Base-by-base conservation (phyloP, 2,888 invertebrate species). In the Achlya flavicornis region DNA sequence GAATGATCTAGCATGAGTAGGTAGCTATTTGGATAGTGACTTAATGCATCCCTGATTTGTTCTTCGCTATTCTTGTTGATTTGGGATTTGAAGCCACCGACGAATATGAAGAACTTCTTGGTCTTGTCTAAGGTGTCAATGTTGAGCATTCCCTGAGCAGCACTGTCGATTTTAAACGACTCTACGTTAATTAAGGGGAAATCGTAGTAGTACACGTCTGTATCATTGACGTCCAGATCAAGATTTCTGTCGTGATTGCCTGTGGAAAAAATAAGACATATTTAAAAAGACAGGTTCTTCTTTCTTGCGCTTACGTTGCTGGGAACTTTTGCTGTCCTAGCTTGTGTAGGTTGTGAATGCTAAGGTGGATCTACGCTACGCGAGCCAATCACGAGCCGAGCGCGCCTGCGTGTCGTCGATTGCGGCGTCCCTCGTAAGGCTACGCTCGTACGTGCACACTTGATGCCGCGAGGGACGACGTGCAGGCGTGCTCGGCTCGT, bases 1-100 rank as follows among this genome's bases (percentile, higher is more conserved):
- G 91, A 91, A 73, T 93, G 93, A 61, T 93, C 93, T 0, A 93
- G 72, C n/a, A 93, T 91, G 48, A 92, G 89, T 0, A 93, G 72
- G 62, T 92, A 92, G 65, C 87, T 91, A 46, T 92, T 86, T 0
- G 91, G 89, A 41, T 83, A 80, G 46, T 81, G 78, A 60, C 78
- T 80, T 66, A 92, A 92, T 0, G 90, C 83, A 11, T 90, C 82
- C 35, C 90, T 81, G 6, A 93, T 79, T 41, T 81, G 81, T 64
- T 88, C 81, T 65, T 89, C 91, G 1, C 88, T 89, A 46, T 80
- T 85, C 60, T 88, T 89, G 69, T 89, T 80, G 57, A 93, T 92
- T 48, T 87, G 76, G 0, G 93, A 90, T 61, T 89, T 92, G 72
- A 85, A 93, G 4, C 93, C 93, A 0, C 85, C 87, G 2, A 92